Percentiles rank a stretch among this genome's conserved stretches.
These are phyloP conservation scores for Pseudomyrmex pallidus DNA, from an alignment of 1,140 invertebrate species.

Conservation along the genomic window DNA sequence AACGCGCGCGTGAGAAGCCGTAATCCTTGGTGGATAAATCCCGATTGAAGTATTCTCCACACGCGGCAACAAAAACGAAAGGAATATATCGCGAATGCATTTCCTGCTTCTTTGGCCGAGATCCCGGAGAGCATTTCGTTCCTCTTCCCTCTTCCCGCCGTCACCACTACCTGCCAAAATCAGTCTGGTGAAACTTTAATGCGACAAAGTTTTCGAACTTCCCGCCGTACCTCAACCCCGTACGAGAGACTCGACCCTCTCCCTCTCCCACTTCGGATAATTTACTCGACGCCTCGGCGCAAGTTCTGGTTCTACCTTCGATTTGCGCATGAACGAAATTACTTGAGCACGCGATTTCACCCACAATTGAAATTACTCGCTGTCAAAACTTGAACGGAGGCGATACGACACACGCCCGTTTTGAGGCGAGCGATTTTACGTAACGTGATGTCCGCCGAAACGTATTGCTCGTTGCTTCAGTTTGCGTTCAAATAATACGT, in stretches of 20 bases:
- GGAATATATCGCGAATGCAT: slow-evolving; percentile 27
- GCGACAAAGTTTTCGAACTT: slow-evolving; percentile 61
- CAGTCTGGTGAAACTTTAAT: slow-evolving; percentile 61
- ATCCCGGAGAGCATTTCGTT: background rate
- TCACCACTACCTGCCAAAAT: slow-evolving; percentile 24
- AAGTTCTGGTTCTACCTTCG: background rate
- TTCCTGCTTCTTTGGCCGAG: slow-evolving; percentile 12
- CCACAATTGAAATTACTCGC: slow-evolving; percentile 27
- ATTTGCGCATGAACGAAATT: slow-evolving; percentile 18
- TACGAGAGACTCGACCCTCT: background rate
- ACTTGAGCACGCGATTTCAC: slow-evolving; percentile 22
- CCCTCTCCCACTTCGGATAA: slow-evolving; percentile 9
- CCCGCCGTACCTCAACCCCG: slow-evolving; percentile 31
- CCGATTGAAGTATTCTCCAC: slow-evolving; percentile 4
- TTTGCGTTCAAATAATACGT: too few species aligned
- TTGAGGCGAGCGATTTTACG: background rate
- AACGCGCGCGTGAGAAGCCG: too few species aligned
- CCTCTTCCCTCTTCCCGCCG: background rate
- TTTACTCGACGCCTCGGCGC: slow-evolving; percentile 9
- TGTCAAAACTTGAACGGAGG: background rate
- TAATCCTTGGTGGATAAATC: slow-evolving; percentile 19
- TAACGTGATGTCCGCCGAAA: background rate
- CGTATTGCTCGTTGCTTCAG: too few species aligned
- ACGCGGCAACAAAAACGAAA: slow-evolving; percentile 1
- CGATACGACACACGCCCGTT: background rate